A percentile compares a stretch with the other conserved stretches of the same genome.
Conservation (phyloP, 2,113 vertebrate genomes). For the Pardalotus punctatus region DNA sequence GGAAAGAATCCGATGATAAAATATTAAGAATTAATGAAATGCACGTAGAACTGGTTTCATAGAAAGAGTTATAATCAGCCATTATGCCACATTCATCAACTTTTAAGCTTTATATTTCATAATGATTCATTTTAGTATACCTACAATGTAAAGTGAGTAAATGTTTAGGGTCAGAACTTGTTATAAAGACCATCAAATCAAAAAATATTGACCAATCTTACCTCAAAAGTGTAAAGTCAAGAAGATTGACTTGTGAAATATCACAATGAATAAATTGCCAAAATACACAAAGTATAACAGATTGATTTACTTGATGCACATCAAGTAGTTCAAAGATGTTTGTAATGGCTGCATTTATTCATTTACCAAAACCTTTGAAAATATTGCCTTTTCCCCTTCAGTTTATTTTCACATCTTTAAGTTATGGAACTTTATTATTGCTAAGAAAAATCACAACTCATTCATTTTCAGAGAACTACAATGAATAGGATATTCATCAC, state of each 20-base stretch:
- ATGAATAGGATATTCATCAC: too few species aligned
- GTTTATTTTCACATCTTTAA: neutral
- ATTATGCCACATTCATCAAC: neutral
- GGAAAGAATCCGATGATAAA: neutral
- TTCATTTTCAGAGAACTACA: neutral
- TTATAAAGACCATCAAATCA: neutral
- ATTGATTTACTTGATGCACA: neutral
- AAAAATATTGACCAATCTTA: neutral
- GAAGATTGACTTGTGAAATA: neutral
- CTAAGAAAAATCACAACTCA: neutral
- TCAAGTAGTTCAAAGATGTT: neutral
- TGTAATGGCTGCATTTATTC: neutral
- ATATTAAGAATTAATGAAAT: neutral
- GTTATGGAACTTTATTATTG: neutral
- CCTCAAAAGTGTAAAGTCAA: neutral
- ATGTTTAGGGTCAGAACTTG: neutral
- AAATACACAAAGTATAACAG: neutral
- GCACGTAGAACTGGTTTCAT: neutral
- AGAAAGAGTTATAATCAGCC: neutral
- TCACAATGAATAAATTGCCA: neutral
- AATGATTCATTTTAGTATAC: neutral
- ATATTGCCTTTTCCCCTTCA: neutral
- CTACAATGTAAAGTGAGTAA: accelerated
- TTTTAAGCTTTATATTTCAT: neutral
- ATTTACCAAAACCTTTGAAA: neutral